A percentile compares a stretch with the other conserved stretches of the same genome.
These are phyloP conservation scores for Zaprionus tsacasi DNA, from an alignment of 1,140 invertebrate genomes.

Conservation along the genomic window DNA sequence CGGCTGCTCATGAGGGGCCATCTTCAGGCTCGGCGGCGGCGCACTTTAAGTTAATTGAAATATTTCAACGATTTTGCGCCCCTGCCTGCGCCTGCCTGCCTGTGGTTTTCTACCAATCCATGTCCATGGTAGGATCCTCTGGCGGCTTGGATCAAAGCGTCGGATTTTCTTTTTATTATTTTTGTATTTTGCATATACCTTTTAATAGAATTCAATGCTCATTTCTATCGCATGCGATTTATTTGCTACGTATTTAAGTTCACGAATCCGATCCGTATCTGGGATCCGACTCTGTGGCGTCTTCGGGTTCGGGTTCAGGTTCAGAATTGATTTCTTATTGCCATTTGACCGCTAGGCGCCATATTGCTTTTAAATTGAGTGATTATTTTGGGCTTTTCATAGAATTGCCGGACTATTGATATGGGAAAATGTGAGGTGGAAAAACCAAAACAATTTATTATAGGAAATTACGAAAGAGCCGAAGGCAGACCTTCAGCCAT, in stretches of 20 bases:
- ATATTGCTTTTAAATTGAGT: conserved; percentile 75
- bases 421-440: conserved; percentile 48
- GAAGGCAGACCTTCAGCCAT: not conserved
- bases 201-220: conserved; percentile 83
- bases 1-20: conserved; percentile 22
- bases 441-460: conserved; percentile 28
- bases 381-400: conserved; percentile 54
- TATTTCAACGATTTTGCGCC: conserved; percentile 83
- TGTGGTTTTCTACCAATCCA: conserved; percentile 70
- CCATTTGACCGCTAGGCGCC: conserved; percentile 83
- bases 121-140: not conserved
- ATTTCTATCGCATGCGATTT: conserved; percentile 83
- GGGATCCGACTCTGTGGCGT: not conserved
- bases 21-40: conserved; percentile 34
- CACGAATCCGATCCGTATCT: conserved; percentile 52
- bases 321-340: conserved; percentile 80
- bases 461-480: conserved; percentile 3
- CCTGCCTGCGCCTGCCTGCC: conserved; percentile 36
- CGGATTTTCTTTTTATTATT: conserved; percentile 46
- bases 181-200: conserved; percentile 72
- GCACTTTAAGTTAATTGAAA: conserved; percentile 84
- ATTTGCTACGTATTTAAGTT: conserved; percentile 75
- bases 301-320: conserved; percentile 28
- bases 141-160: conserved; percentile 72
- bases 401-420: conserved; percentile 50